Evolutionary conservation across 2,113 vertebrate species (phyloP).

Genomic region (Python bivittatus): DNA sequence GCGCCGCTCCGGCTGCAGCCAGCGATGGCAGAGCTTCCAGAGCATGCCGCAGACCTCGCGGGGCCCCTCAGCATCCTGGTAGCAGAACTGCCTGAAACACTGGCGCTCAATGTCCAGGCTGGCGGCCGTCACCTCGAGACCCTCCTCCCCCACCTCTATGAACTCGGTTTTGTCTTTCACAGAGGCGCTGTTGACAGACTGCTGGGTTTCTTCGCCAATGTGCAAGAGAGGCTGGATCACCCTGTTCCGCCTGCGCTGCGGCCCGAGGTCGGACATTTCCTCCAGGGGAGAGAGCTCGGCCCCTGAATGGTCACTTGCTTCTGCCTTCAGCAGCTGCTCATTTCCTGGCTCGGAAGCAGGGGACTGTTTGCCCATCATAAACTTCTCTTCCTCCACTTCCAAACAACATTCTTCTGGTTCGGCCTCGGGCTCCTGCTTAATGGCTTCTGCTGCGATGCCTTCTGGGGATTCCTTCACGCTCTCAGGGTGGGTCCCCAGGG

Average conservation of each 20-base stretch:
- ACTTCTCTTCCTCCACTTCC: background rate
- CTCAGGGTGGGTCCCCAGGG: background rate
- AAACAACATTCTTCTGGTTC: background rate
- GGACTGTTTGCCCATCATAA: background rate
- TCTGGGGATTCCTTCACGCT: background rate
- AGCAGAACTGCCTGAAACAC: slow-evolving; percentile 30
- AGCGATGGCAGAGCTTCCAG: slow-evolving; percentile 10
- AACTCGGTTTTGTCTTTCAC: background rate
- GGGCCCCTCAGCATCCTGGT: slow-evolving; percentile 19
- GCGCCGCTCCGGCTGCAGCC: slow-evolving; percentile 13
- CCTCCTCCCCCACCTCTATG: slow-evolving; percentile 6
- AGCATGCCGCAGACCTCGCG: slow-evolving; percentile 17
- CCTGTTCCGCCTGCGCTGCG: background rate
- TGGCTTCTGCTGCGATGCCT: background rate
- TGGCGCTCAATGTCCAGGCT: slow-evolving; percentile 1
- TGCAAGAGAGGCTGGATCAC: background rate
- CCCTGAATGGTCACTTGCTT: background rate
- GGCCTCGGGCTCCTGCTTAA: background rate
- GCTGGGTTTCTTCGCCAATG: background rate
- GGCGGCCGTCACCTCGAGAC: background rate
- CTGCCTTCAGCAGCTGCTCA: background rate
- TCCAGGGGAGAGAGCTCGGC: background rate
- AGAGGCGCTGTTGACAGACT: background rate
- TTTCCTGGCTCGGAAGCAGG: background rate
- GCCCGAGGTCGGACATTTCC: accelerated